A percentile compares a stretch with the other conserved stretches of the same genome.
Evolutionary conservation across 2,888 invertebrate species (phyloP).

Genomic region (Sarcophaga caerulescens): DNA sequence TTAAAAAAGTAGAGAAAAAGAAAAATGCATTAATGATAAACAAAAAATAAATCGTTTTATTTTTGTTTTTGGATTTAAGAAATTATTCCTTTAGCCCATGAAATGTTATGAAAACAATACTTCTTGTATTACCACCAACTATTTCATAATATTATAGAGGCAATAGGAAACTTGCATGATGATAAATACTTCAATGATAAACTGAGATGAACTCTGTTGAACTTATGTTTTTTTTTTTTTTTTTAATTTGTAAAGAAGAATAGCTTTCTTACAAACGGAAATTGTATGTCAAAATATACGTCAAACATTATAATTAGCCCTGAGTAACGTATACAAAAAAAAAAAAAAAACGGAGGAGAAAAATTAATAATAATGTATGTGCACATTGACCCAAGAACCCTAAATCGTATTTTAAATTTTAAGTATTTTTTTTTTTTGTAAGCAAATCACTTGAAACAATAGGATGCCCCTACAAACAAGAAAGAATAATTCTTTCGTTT

Average conservation of each 20-base stretch:
- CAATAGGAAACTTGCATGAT: slow-evolving; percentile 10
- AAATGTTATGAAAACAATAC: not conserved
- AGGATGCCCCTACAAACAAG: not conserved
- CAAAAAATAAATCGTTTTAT: not conserved
- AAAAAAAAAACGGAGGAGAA: not conserved
- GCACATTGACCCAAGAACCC: slow-evolving; percentile 17
- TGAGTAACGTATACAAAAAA: not conserved
- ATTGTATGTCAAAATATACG: slow-evolving; percentile 56
- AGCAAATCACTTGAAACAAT: slow-evolving; percentile 25
- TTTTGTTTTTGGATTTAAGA: not conserved
- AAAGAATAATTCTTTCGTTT: not conserved
- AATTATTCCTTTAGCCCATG: not conserved
- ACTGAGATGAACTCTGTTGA: not conserved
- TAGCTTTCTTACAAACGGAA: slow-evolving; percentile 36
- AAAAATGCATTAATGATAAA: not conserved
- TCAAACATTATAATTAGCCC: slow-evolving; percentile 45
- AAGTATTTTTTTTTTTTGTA: not conserved
- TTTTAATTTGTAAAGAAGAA: not conserved
- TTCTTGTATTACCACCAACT: not conserved
- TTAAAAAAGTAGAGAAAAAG: not conserved
- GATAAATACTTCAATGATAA: not conserved
- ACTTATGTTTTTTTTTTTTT: not conserved
- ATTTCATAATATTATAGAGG: slow-evolving; percentile 14
- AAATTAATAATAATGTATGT: not conserved
- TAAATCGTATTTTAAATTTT: not conserved